Evolutionary conservation across 2,888 invertebrate genomes (phyloP).

Genomic region (Deroplatys truncata): DNA sequence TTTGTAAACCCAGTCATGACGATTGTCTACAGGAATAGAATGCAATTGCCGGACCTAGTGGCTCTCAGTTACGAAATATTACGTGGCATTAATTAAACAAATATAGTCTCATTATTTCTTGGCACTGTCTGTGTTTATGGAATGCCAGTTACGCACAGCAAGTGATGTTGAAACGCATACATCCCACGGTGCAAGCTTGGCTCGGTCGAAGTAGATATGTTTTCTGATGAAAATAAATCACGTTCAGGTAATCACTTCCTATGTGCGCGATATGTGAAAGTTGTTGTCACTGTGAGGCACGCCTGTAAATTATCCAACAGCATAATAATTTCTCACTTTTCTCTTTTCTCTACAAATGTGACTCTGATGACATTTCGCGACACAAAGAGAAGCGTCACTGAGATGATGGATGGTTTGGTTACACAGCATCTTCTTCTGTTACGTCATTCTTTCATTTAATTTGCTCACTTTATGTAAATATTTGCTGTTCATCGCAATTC

Average conservation of each 20-base stretch:
- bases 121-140: not conserved
- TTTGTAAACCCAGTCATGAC: no score
- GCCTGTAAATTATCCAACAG: not conserved
- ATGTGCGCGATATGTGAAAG: not conserved
- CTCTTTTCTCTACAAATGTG: not conserved
- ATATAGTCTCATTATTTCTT: not conserved
- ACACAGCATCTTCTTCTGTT: not conserved
- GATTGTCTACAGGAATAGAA: no score
- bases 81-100: not conserved
- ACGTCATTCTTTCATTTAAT: not conserved
- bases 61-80: no score
- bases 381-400: not conserved
- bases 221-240: not conserved
- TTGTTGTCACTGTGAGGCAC: not conserved
- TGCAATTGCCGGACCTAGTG: no score
- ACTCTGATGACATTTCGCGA: not conserved
- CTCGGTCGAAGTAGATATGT: not conserved
- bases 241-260: not conserved
- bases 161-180: not conserved
- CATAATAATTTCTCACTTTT: not conserved
- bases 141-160: not conserved
- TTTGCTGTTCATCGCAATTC: no score
- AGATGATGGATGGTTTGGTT: not conserved
- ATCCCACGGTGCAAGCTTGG: not conserved
- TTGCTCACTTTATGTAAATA: not conserved